Evolutionary conservation across 2,797 vertebrate species (phyloP), one percentile per base, ranked within the genome.

Genomic region (Hyperoplus lanceolatus): DNA sequence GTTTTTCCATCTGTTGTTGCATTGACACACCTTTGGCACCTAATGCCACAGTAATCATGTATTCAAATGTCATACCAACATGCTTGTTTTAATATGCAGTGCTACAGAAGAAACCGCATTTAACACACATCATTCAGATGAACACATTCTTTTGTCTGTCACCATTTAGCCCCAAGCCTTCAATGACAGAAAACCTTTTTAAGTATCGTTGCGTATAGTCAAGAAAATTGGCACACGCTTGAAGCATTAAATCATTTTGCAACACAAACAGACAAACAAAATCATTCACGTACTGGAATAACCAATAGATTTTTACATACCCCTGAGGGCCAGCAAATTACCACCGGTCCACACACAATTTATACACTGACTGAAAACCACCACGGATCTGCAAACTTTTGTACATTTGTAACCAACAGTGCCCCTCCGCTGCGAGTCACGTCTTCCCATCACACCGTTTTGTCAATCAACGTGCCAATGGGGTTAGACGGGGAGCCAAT

Each of bases 401-500:
- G 29, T 70, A 70, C 56, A 65, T 81, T 69, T 82, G 80, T 49
- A 82, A 79, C 50, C 80, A 66, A 62, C 63, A 36, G 29, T 11
- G 58, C 56, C 46, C 83, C 85, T 79, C 53, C 18, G 38, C 80
- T 78, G 84, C 83, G 54, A 66, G 82, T 91, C 91, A 91, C 80
- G 85, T 90, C 89, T 74, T 48, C 66, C 29, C 1, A 49, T 72
- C 75, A 41, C 78, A 50, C 83, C 80, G 58, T 84, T 90, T 82
- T 85, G 82, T 89, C 83, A 76, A 77, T 90, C 85, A 84, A 57
- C 41, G 80, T 61, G 70, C 79, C 84, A 74, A 54, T 81, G 78
- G 77, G 82, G 85, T 81, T 64, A 83, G 73, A 87, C 81, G 48
- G 78, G 65, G 67, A 88, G 90, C 84, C 89, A 89, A 93, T 94